Percentiles rank a stretch among this genome's conserved stretches.
These are phyloP conservation scores for Neria commutata DNA, from an alignment of 2,888 invertebrate species.

Conservation along the genomic window DNA sequence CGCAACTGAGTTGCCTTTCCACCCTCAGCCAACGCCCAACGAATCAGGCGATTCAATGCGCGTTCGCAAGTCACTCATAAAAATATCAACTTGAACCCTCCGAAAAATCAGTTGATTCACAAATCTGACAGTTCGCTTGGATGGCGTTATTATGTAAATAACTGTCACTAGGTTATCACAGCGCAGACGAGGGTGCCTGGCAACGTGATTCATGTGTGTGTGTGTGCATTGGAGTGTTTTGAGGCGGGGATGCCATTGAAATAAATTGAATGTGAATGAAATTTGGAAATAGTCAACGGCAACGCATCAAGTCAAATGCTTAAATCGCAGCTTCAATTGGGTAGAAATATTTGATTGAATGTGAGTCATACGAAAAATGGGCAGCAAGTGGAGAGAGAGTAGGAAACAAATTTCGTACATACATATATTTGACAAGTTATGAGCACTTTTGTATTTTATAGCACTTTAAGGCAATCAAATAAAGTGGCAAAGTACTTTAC, in stretches of 20 bases:
- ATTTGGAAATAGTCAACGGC: neutral
- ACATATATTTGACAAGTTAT: no score
- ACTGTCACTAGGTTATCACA: slow-evolving; percentile 39
- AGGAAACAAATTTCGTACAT: no score
- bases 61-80: no score
- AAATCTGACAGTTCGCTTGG: slow-evolving; percentile 35
- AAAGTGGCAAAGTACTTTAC: no score
- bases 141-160: slow-evolving; percentile 33
- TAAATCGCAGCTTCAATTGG: neutral
- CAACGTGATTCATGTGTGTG: neutral
- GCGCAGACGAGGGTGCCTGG: neutral
- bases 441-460: no score
- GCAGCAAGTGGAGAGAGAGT: no score
- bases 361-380: no score
- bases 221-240: neutral
- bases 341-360: no score
- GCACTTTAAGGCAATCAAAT: no score
- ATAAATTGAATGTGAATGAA: neutral
- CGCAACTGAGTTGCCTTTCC: no score
- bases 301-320: neutral
- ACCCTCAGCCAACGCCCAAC: no score
- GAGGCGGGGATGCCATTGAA: neutral
- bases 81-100: neutral
- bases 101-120: slow-evolving; percentile 50
- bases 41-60: no score